Evolutionary conservation across 2,113 vertebrate genomes (phyloP).

Genomic region (Turnix velox): DNA sequence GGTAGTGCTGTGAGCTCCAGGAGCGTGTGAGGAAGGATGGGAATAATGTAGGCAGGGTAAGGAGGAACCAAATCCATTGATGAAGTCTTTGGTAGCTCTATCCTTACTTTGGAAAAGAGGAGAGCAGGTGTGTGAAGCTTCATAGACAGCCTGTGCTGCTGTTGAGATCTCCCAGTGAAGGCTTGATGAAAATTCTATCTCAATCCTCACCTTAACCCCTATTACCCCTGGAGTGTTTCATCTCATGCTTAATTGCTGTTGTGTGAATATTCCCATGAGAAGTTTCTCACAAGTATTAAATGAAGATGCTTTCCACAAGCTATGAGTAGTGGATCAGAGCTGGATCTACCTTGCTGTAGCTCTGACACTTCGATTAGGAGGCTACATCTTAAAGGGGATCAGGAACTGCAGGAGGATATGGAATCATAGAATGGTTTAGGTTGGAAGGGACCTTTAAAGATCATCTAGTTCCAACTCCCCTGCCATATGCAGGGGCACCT

Average conservation of each 20-base stretch:
- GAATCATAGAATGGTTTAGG: too few species aligned
- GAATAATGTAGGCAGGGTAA: background rate
- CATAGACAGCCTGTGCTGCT: background rate
- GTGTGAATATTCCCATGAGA: background rate
- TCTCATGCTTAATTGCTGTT: background rate
- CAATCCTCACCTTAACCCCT: background rate
- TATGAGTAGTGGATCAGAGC: background rate
- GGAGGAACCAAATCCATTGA: background rate
- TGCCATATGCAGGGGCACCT: too few species aligned
- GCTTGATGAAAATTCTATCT: background rate
- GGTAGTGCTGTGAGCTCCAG: background rate
- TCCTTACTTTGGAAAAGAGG: background rate
- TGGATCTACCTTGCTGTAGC: background rate
- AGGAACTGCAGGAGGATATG: background rate
- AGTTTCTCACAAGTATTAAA: background rate
- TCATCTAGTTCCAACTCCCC: too few species aligned
- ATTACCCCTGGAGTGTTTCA: background rate
- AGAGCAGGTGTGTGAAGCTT: background rate
- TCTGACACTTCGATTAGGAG: background rate
- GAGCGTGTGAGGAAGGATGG: background rate
- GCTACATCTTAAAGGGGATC: rapidly evolving
- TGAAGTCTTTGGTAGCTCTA: background rate
- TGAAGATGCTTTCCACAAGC: background rate
- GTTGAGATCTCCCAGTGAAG: background rate
- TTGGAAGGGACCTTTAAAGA: too few species aligned